Base-by-base conservation (phyloP, 2,888 invertebrate species). In the Blastobasis lacticolella region DNA sequence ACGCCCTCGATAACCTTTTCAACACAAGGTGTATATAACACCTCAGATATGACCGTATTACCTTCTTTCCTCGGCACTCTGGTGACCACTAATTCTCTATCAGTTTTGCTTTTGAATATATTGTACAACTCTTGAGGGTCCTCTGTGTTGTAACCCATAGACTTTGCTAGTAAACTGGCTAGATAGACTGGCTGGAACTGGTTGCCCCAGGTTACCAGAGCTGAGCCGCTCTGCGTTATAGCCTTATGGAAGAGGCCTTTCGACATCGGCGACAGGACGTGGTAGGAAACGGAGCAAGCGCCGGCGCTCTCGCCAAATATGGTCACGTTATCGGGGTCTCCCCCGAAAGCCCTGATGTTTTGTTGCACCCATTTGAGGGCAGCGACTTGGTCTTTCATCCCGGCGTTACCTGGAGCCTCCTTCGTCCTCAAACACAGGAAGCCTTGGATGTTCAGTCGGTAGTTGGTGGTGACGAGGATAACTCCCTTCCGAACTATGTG, bases 241-340 rank as follows among this genome's bases (percentile, higher is more conserved):
- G 76, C 85, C 64, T 72, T 82, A 45, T 84, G 80, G 49, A 85
- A 87, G 0, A 84, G 61, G 0, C 82, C 84, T 57, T 70, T 78
- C 0, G 85, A 77, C 78, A 81, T 79, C 0, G 76, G 75, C 4
- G 86, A 85, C 0, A 83, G 54, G 2, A 82, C 48, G 10, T 82
- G 84, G 10, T 63, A 78, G 0, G 86, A 83, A 1, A 83, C 77
- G 0, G 86, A 75, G 0, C 73, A 65, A 0, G 66, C 75, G 1
- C 86, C 86, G 51, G 86, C 86, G 46, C 86, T 86, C 57, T 85
- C 85, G 0, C 86, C 86, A 53, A 85, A 81, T 46, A 84, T 55
- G 0, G 81, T 83, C 0, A 84, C 75, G 38, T 73, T 80, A 8
- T 77, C 71, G 7, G 76, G 72, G 54, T 85, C 77, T 5, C 84